Percentiles rank a stretch among this genome's conserved stretches.
Conservation (phyloP, 2,113 vertebrate species). For the Mugil cephalus region DNA sequence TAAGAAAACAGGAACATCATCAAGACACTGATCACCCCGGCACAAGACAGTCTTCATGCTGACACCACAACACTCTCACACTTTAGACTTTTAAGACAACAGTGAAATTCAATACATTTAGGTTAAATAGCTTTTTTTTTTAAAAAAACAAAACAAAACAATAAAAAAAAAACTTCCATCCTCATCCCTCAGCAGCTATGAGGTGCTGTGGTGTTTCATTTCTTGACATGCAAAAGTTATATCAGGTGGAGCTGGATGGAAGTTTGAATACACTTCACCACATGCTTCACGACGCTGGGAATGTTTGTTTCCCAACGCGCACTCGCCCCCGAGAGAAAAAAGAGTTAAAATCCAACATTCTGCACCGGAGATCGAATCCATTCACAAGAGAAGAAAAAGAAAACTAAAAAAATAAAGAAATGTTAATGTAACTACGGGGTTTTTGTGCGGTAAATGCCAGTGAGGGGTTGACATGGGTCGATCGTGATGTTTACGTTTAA, state of each 20-base stretch:
- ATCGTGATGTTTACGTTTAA: too few species aligned
- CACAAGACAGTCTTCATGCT: constrained; percentile 78
- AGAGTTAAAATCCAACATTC: too few species aligned
- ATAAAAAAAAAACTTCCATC: constrained; percentile 25
- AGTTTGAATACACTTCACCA: constrained; percentile 31
- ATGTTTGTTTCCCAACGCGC: too few species aligned
- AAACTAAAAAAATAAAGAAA: too few species aligned
- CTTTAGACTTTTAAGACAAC: constrained; percentile 76
- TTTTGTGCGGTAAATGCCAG: too few species aligned
- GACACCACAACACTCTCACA: constrained; percentile 74
- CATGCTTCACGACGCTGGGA: constrained; percentile 64
- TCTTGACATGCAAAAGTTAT: constrained; percentile 62
- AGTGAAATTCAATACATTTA: constrained; percentile 74
- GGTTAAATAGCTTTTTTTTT: constrained; percentile 54
- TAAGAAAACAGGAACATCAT: constrained; percentile 41
- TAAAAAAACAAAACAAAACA: too few species aligned
- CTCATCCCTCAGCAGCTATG: too few species aligned
- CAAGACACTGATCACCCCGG: constrained; percentile 56
- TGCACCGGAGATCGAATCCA: too few species aligned
- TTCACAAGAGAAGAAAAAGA: too few species aligned
- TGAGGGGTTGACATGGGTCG: too few species aligned
- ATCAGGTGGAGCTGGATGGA: constrained; percentile 31
- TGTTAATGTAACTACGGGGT: too few species aligned
- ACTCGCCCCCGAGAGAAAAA: too few species aligned
- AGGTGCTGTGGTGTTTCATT: neutral